Evolutionary conservation across 2,797 vertebrate genomes (phyloP).

Genomic region (Oceanodroma leucorhoa): DNA sequence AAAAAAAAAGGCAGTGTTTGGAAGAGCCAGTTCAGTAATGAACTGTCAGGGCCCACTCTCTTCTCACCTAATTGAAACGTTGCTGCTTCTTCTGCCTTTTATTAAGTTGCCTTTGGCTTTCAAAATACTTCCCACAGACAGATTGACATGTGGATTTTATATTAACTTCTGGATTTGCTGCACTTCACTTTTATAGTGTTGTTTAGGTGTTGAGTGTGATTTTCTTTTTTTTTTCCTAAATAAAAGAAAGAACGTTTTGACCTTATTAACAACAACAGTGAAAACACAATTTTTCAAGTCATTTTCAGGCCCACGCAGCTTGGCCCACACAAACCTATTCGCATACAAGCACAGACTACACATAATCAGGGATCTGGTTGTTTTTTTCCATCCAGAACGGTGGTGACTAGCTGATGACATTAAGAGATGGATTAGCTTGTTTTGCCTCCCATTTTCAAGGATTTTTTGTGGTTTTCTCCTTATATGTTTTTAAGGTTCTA

Average conservation of each 20-base stretch:
- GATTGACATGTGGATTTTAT: conserved; percentile 58
- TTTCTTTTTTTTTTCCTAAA: not conserved
- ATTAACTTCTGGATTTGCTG: conserved; percentile 45
- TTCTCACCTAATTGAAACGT: conserved; percentile 63
- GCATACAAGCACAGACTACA: not conserved
- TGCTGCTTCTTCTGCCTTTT: conserved; percentile 24
- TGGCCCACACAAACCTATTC: not conserved
- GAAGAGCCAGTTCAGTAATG: conserved; percentile 13
- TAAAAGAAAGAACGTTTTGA: conserved; percentile 51
- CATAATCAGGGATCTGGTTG: not conserved
- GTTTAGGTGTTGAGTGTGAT: not conserved
- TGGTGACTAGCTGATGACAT: not conserved
- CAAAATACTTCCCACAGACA: conserved; percentile 38
- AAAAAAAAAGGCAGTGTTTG: not conserved
- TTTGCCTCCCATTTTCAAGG: not conserved
- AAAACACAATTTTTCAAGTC: conserved; percentile 20
- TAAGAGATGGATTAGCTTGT: not conserved
- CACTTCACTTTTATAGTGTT: not conserved
- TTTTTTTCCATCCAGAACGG: not conserved
- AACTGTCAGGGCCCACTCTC: conserved; percentile 21
- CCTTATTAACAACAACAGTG: conserved; percentile 19
- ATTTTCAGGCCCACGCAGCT: not conserved
- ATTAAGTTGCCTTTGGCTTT: conserved; percentile 62
- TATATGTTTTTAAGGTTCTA: not conserved
- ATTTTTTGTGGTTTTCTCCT: not conserved